phyloP scores from a whole-genome alignment of 2,797 vertebrate genomes.

The Pelodytes ibericus region DNA sequence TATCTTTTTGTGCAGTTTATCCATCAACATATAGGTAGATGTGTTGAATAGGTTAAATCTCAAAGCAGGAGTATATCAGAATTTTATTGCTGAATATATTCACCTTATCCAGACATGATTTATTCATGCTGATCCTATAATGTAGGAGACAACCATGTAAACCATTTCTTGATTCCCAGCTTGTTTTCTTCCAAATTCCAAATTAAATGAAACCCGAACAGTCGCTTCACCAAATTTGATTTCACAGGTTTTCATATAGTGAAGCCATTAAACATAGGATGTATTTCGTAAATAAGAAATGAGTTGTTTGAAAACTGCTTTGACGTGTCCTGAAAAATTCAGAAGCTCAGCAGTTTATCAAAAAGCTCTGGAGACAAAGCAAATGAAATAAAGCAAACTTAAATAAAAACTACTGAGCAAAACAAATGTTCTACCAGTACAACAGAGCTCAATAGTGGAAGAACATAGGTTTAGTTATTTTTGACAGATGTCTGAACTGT shows the following conservation, averaged over 20 bases:
- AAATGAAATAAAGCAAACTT: slow-evolving; percentile 56
- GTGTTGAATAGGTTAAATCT: not conserved
- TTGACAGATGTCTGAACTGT: slow-evolving; percentile 38
- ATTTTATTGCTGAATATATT: slow-evolving; percentile 33
- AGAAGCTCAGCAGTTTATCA: slow-evolving; percentile 55
- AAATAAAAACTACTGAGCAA: slow-evolving; percentile 51
- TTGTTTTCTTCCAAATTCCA: slow-evolving; percentile 47
- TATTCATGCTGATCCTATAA: slow-evolving; percentile 46
- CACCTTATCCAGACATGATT: slow-evolving; percentile 47
- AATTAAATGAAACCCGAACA: slow-evolving; percentile 54
- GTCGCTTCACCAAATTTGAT: slow-evolving; percentile 50
- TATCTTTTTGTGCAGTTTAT: not conserved
- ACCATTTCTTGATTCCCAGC: slow-evolving; percentile 40
- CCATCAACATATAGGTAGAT: not conserved
- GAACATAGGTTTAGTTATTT: slow-evolving; percentile 33
- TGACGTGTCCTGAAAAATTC: slow-evolving; percentile 51
- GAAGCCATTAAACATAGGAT: slow-evolving; percentile 52
- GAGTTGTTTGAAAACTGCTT: slow-evolving; percentile 53
- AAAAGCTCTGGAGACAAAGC: slow-evolving; percentile 53
- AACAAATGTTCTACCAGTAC: slow-evolving; percentile 51
- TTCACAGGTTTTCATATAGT: slow-evolving; percentile 39
- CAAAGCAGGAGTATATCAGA: slow-evolving; percentile 13
- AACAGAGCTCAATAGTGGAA: slow-evolving; percentile 34
- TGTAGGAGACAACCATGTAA: slow-evolving; percentile 35
- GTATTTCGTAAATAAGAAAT: slow-evolving; percentile 55